Conservation (phyloP, 2,113 vertebrate species). For the Chlamydotis undulata region DNA sequence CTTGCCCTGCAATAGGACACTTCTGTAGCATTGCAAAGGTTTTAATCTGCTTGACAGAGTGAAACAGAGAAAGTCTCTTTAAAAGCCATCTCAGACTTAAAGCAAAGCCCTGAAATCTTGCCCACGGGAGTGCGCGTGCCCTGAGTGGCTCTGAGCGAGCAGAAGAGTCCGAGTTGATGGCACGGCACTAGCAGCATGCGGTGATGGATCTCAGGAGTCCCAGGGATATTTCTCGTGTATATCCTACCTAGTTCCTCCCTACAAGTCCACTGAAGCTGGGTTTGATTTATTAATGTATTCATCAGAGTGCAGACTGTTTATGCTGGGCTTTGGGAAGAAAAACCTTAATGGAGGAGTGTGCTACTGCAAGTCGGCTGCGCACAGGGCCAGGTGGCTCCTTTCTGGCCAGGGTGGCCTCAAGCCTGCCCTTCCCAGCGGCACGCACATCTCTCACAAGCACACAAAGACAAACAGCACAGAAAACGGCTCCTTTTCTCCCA, state of each 20-base stretch:
- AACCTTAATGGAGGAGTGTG: not conserved
- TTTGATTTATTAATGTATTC: not conserved
- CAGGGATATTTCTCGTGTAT: not conserved
- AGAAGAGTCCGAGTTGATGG: accelerated
- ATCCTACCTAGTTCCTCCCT: not conserved
- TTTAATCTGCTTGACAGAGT: not conserved
- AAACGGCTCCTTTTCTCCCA: not conserved
- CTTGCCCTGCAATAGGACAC: not conserved
- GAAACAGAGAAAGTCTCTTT: not conserved
- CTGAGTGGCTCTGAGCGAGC: not conserved
- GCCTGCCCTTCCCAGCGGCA: not conserved
- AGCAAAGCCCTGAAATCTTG: not conserved
- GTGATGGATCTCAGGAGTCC: not conserved
- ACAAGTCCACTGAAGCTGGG: not conserved
- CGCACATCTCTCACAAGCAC: not conserved
- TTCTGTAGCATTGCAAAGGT: not conserved
- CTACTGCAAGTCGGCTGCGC: not conserved
- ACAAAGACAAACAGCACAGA: not conserved
- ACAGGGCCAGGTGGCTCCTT: not conserved
- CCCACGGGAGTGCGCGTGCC: accelerated
- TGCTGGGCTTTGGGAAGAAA: not conserved
- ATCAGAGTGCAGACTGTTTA: not conserved
- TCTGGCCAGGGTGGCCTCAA: not conserved
- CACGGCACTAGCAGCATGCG: not conserved
- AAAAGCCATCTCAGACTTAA: not conserved